phyloP scores from a whole-genome alignment of 2,797 vertebrate species.

The Channa striata region DNA sequence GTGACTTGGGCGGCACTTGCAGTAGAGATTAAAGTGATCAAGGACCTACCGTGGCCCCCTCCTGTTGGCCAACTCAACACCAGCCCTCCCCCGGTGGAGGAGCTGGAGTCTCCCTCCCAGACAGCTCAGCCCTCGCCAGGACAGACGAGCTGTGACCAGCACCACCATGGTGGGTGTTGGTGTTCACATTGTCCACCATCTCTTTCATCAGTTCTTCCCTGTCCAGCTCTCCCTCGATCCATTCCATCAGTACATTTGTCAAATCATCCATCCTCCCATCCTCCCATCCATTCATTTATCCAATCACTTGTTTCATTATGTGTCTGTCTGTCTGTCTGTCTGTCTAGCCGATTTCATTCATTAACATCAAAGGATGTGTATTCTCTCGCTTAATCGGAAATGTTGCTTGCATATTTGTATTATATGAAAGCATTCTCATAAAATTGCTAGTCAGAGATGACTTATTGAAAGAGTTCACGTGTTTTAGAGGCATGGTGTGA shows the following conservation, averaged over 20 bases:
- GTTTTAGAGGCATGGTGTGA: constrained; percentile 41
- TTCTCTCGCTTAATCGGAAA: not conserved
- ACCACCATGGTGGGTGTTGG: constrained; percentile 93
- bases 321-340: not conserved
- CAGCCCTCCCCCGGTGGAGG: constrained; percentile 86
- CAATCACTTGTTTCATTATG: not conserved
- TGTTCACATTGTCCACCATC: constrained; percentile 71
- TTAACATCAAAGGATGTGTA: not conserved
- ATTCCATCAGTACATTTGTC: constrained; percentile 10
- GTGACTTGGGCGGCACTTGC: constrained; percentile 76
- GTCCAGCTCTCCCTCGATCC: constrained; percentile 2
- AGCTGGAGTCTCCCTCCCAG: constrained; percentile 87
- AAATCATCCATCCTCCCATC: not conserved
- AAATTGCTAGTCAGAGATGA: constrained; percentile 22
- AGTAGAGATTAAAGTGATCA: constrained; percentile 99
- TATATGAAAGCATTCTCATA: constrained; percentile 1
- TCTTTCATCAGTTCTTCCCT: constrained; percentile 17
- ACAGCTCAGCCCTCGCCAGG: constrained; percentile 83
- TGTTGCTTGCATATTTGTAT: not conserved
- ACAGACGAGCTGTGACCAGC: constrained; percentile 89
- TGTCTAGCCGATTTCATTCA: not conserved
- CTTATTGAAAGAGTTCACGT: constrained; percentile 30
- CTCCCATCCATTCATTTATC: constrained; percentile 1
- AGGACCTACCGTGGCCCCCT: constrained; percentile 98
- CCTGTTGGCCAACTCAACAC: constrained; percentile 97